A percentile compares a stretch with the other conserved stretches of the same genome.
phyloP scores from a whole-genome alignment of 2,888 invertebrate species.

The Parthenolecanium corni region DNA sequence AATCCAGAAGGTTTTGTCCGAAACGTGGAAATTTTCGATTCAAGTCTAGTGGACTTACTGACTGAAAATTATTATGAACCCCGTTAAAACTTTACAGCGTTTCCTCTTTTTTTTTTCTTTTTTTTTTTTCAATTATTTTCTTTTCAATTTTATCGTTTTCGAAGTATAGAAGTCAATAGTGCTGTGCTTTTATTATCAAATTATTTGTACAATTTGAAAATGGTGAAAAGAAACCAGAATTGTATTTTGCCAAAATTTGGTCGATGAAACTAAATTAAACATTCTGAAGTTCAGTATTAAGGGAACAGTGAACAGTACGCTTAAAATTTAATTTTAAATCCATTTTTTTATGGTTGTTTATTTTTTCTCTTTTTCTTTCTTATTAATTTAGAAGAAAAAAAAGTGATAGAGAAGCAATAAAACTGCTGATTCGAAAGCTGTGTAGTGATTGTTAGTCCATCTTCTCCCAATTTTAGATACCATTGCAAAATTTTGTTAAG shows the following conservation, averaged over 20 bases:
- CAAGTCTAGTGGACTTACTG: conserved; percentile 14
- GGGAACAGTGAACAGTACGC: background rate
- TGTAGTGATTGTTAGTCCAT: too few relatives aligned
- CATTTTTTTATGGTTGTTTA: too few relatives aligned
- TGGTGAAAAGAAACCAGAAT: background rate
- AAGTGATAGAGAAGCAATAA: too few relatives aligned
- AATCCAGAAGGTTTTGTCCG: background rate
- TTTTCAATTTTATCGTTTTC: too few relatives aligned
- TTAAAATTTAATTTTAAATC: background rate
- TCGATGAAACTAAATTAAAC: background rate
- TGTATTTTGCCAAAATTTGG: background rate
- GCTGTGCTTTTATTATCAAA: too few relatives aligned
- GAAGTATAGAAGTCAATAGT: too few relatives aligned
- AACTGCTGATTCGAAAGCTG: too few relatives aligned
- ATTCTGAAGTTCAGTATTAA: background rate
- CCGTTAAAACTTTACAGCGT: background rate
- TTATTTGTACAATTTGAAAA: too few relatives aligned
- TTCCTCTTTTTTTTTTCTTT: background rate
- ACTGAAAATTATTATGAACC: background rate
- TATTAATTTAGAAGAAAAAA: too few relatives aligned
- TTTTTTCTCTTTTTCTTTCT: too few relatives aligned
- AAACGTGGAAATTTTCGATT: conserved; percentile 3
- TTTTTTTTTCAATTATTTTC: background rate
- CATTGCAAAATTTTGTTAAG: too few relatives aligned
- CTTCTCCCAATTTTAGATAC: too few relatives aligned